Percentiles rank a stretch among this genome's conserved stretches.
phyloP scores from a whole-genome alignment of 2,113 vertebrate genomes.

The Marcusenius ussheri region DNA sequence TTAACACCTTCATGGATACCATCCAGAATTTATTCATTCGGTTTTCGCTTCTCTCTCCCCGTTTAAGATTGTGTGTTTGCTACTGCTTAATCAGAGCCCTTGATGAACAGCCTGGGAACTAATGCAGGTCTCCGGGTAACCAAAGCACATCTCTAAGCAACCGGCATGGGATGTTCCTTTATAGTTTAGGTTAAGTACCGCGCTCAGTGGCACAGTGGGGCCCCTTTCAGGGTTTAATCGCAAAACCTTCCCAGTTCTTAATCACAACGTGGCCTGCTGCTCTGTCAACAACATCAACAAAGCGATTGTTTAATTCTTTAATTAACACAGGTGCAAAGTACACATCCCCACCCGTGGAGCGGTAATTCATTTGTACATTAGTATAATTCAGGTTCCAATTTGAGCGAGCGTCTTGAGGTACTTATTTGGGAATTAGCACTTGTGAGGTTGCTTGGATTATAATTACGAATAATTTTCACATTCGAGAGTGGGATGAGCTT shows the following conservation, averaged over 20 bases:
- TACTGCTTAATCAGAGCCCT: not conserved
- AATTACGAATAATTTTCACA: not conserved
- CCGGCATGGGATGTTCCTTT: not conserved
- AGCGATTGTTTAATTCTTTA: not conserved
- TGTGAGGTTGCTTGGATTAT: not conserved
- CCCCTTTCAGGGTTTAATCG: not conserved
- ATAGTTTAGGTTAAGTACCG: not conserved
- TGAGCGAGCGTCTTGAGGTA: not conserved
- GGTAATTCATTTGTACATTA: not conserved
- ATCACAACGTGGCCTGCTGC: not conserved
- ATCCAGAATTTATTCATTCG: not conserved
- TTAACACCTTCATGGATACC: not conserved
- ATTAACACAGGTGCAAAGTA: slow-evolving; percentile 1
- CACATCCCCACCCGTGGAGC: not conserved
- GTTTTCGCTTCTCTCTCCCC: not conserved
- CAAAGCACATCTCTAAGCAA: not conserved
- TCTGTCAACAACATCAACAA: not conserved
- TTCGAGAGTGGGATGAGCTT: not conserved
- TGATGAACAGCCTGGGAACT: not conserved
- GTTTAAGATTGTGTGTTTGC: not conserved
- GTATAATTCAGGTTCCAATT: not conserved
- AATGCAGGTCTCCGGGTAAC: not conserved
- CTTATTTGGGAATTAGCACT: not conserved
- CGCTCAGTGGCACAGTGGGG: not conserved
- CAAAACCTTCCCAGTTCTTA: not conserved